Conservation (phyloP, 2,113 vertebrate genomes). For the Papio anubis region DNA sequence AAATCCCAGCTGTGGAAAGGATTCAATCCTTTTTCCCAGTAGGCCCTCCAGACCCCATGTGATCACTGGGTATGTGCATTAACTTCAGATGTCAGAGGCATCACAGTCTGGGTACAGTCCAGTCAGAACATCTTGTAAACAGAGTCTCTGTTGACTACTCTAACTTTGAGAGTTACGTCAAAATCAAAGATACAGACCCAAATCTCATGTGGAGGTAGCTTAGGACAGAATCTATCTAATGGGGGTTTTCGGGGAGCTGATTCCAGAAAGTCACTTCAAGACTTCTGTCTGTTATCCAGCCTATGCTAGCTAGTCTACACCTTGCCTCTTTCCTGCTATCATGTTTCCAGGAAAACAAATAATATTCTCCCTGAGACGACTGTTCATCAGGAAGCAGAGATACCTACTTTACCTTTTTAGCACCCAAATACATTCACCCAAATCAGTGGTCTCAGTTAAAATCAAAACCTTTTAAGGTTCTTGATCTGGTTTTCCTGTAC, state of each 20-base stretch:
- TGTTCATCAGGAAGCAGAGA: background rate
- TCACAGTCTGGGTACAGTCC: background rate
- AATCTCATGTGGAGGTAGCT: background rate
- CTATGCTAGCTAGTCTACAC: background rate
- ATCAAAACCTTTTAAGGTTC: background rate
- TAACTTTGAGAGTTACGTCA: background rate
- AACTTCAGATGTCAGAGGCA: background rate
- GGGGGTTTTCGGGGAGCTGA: background rate
- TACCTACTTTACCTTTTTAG: constrained; percentile 11
- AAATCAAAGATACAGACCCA: background rate
- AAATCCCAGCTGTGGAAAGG: background rate
- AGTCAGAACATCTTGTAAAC: background rate
- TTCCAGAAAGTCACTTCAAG: background rate
- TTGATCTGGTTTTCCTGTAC: background rate
- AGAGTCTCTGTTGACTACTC: background rate
- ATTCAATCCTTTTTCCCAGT: background rate
- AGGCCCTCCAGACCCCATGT: background rate
- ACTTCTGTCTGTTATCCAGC: background rate
- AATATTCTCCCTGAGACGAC: constrained; percentile 7
- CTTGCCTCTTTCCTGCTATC: background rate
- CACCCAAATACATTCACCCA: background rate
- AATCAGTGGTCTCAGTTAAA: constrained; percentile 1
- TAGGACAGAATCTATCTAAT: background rate
- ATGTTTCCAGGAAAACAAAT: background rate
- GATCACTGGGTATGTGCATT: background rate